These are phyloP conservation scores for Craniophora ligustri DNA, from an alignment of 2,888 invertebrate genomes.

Conservation along the genomic window DNA sequence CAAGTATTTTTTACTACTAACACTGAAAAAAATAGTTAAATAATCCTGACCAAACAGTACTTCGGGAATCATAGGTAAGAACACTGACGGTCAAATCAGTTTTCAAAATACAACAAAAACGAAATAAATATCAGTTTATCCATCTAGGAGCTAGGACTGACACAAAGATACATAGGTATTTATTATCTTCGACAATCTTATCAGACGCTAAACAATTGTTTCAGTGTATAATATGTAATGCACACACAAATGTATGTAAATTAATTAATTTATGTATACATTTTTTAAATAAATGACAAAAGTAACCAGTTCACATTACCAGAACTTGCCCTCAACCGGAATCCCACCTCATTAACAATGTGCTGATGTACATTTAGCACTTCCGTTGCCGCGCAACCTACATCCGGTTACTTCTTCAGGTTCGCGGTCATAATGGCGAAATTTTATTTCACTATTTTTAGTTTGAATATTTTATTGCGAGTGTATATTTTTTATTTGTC, in stretches of 20 bases:
- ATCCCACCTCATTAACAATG: conserved; percentile 72
- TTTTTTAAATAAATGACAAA: not conserved
- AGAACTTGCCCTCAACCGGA: conserved; percentile 56
- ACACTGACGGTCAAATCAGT: too few relatives aligned
- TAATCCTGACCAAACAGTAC: too few relatives aligned
- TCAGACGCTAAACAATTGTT: too few relatives aligned
- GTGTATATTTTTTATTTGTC: not conserved
- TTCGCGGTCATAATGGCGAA: conserved; percentile 47
- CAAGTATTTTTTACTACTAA: too few relatives aligned
- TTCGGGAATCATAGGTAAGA: too few relatives aligned
- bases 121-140: too few relatives aligned
- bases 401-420: conserved; percentile 67
- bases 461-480: not conserved
- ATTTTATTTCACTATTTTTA: conserved; percentile 24
- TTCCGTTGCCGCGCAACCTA: conserved; percentile 68
- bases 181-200: too few relatives aligned
- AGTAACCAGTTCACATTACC: conserved; percentile 24
- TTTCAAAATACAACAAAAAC: too few relatives aligned
- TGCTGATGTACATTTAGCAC: conserved; percentile 70
- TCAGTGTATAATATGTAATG: not conserved
- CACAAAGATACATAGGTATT: too few relatives aligned
- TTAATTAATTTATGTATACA: not conserved
- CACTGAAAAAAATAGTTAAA: too few relatives aligned
- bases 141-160: too few relatives aligned
- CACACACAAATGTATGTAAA: not conserved